Evolutionary conservation across 2,888 invertebrate genomes (phyloP).

Genomic region (Rhogogaster chlorosoma): DNA sequence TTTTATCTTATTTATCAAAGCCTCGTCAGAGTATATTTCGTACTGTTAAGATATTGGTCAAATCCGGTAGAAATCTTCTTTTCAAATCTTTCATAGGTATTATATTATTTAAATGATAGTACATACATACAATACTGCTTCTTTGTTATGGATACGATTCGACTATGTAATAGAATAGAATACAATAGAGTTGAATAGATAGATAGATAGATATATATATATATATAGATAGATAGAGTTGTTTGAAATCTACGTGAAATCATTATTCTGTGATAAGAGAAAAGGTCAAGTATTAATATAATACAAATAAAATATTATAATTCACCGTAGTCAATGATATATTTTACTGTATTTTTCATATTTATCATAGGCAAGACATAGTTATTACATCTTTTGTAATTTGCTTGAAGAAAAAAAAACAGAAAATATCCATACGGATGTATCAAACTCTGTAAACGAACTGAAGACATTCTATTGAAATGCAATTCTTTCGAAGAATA

Average conservation of each 20-base stretch:
- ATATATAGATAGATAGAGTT: background rate
- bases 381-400: background rate
- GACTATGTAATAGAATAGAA: background rate
- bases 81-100: constrained; percentile 25
- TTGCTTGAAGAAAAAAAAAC: background rate
- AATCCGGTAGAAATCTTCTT: constrained; percentile 37
- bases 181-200: background rate
- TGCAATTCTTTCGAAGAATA: background rate
- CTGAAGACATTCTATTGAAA: background rate
- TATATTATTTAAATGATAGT: constrained; percentile 13
- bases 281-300: constrained; percentile 3
- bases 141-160: background rate
- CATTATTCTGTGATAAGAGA: background rate
- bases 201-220: background rate
- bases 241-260: background rate
- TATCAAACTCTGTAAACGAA: background rate
- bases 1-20: constrained; percentile 21
- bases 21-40: constrained; percentile 15
- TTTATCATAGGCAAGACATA: background rate
- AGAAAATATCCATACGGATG: background rate
- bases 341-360: constrained; percentile 44
- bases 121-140: constrained; percentile 34
- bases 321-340: constrained; percentile 27
- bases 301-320: constrained; percentile 39
- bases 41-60: constrained; percentile 45